phyloP scores from a whole-genome alignment of 2,113 vertebrate genomes.

The Sorex araneus region DNA sequence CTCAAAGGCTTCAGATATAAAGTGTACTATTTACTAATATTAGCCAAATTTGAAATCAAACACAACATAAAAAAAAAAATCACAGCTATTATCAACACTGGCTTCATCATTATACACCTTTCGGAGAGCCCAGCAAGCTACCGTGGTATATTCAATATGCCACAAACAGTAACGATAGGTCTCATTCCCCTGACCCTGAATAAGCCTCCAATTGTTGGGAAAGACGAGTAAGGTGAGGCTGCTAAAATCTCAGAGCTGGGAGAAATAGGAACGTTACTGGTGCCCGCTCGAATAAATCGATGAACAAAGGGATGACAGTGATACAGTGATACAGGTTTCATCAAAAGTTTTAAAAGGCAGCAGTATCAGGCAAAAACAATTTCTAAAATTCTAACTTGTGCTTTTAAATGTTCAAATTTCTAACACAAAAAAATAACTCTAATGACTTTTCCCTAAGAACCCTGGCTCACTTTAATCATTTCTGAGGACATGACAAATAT shows the following conservation, averaged over 20 bases:
- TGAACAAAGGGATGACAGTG: no score
- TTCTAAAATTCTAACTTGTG: constrained; percentile 48
- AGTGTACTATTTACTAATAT: constrained; percentile 22
- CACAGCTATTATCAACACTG: neutral
- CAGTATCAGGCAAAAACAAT: neutral
- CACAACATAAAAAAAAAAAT: neutral
- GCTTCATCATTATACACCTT: no score
- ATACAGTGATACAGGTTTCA: no score
- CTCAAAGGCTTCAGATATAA: neutral
- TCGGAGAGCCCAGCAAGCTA: no score
- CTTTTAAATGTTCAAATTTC: constrained; percentile 44
- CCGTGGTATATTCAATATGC: no score
- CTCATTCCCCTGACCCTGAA: no score
- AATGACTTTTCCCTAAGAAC: constrained; percentile 26
- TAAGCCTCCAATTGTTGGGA: no score
- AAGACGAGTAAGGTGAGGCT: no score
- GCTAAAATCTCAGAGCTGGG: no score
- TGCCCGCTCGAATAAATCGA: no score
- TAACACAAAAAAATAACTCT: constrained; percentile 23
- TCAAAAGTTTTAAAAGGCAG: neutral
- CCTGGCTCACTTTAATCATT: constrained; percentile 10
- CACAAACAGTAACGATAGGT: no score
- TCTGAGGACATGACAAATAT: constrained; percentile 43
- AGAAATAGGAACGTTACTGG: no score
- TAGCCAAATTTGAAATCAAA: constrained; percentile 14